These are phyloP conservation scores for Pseudanteris insignis DNA, from an alignment of 2,888 invertebrate species.

Conservation along the genomic window DNA sequence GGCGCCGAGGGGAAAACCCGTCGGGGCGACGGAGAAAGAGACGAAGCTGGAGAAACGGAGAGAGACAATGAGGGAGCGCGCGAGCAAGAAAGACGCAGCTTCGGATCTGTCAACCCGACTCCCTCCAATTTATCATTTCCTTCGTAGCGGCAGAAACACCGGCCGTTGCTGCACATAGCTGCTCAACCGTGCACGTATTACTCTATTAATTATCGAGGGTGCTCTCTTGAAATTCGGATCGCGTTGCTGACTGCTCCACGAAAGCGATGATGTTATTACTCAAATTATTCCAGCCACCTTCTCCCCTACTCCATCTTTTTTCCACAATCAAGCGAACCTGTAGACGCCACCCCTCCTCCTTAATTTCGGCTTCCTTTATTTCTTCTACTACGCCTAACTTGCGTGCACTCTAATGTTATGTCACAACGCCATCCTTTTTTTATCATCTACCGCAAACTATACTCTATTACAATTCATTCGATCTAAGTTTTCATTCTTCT, in stretches of 20 bases:
- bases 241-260: slow-evolving; percentile 44
- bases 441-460: too few relatives aligned
- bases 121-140: slow-evolving; percentile 57
- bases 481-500: too few relatives aligned
- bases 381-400: too few relatives aligned
- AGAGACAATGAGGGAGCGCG: slow-evolving; percentile 3
- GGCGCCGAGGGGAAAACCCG: slow-evolving; percentile 47
- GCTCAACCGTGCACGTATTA: slow-evolving; percentile 46
- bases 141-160: slow-evolving; percentile 48
- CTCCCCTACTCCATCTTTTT: slow-evolving; percentile 19
- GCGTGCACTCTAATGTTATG: too few relatives aligned
- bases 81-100: slow-evolving; percentile 21
- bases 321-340: too few relatives aligned
- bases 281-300: slow-evolving; percentile 39
- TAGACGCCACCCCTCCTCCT: too few relatives aligned
- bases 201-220: slow-evolving; percentile 48
- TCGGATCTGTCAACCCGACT: slow-evolving; percentile 54
- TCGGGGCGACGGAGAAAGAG: slow-evolving; percentile 41
- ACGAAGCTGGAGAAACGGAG: slow-evolving; percentile 3
- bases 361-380: too few relatives aligned
- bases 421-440: too few relatives aligned
- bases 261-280: slow-evolving; percentile 45
- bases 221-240: slow-evolving; percentile 45
- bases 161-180: slow-evolving; percentile 42
- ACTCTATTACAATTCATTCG: too few relatives aligned